These are phyloP conservation scores for Lysandra coridon DNA, from an alignment of 2,888 invertebrate species.

Conservation along the genomic window DNA sequence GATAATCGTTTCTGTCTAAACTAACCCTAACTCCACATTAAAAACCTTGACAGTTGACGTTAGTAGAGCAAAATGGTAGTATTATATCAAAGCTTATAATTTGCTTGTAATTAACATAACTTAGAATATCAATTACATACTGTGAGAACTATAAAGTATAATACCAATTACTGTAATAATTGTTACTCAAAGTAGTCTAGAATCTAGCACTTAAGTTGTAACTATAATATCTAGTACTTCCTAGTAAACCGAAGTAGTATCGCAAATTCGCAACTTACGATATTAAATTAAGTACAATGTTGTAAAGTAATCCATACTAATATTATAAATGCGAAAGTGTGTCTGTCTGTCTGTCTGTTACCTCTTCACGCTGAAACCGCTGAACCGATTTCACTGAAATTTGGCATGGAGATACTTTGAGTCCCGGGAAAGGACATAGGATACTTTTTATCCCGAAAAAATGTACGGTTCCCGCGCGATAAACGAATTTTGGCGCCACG, in stretches of 20 bases:
- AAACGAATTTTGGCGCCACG: too few relatives aligned
- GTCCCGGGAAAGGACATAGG: too few relatives aligned
- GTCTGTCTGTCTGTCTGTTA: too few relatives aligned
- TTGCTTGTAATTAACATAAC: conserved; percentile 32
- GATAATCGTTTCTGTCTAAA: too few relatives aligned
- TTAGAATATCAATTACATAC: conserved; percentile 34
- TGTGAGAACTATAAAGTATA: conserved; percentile 38
- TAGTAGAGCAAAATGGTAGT: background rate
- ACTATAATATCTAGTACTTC: background rate
- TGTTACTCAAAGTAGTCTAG: background rate
- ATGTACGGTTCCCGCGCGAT: too few relatives aligned
- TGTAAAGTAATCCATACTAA: too few relatives aligned
- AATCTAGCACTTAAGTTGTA: background rate
- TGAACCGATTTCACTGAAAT: too few relatives aligned
- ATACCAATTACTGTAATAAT: conserved; percentile 13
- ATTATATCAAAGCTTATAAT: conserved; percentile 31
- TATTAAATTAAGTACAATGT: too few relatives aligned
- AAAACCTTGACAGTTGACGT: background rate
- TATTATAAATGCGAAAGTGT: too few relatives aligned
- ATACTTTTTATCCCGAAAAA: too few relatives aligned
- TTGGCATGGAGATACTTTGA: too few relatives aligned
- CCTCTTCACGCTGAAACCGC: too few relatives aligned
- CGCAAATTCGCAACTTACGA: background rate
- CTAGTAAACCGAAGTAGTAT: background rate
- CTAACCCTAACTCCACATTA: background rate